Base-by-base conservation (phyloP, 2,113 vertebrate species). In the Desmodus rotundus region DNA sequence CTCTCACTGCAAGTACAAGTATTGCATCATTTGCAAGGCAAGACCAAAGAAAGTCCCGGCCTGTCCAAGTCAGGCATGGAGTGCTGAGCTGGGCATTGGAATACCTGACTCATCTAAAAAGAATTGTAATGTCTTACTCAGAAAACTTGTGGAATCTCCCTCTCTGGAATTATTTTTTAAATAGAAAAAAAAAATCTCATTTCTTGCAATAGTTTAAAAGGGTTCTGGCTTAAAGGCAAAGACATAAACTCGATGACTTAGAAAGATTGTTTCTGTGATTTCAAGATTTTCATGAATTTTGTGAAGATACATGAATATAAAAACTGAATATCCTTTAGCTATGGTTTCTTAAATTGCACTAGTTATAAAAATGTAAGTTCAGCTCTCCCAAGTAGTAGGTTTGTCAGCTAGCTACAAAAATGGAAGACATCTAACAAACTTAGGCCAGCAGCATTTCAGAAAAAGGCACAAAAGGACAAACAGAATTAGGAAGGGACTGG, bases 71-170 rank as follows among this genome's bases (percentile, higher is more conserved):
- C 70, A 93, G 72, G 72, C 95, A 16, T 0, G 2, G 20, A 63
- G 43, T 28, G 83, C 70, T 81, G 63, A 61, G 54, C 77, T 74
- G 72, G 89, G 67, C 26, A 5, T 20, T 17, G 50, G 88, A 9
- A 73, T 61, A 12, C 47, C 56, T 92, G 85, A 95, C 85, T 97
- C 93, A 96, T 72, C 77, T 52, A 86, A 0, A 26, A 47, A 85
- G 56, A 72, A 72, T 15, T 45, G 11, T 84, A 73, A 85, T 12
- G 24, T 94, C 87, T 92, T 91, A 61, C 63, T 85, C 47, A 56
- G 73, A 47, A 93, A 94, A 93, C 72, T 73, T 88, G 52, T 65
- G 91, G 95, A 86, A 97, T 97, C 88, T 96, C 90, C 91, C 85
- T 90, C 87, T 93, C 50, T 86, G 82, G 81, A 92, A 74, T 96